Conservation (phyloP, 2,113 vertebrate genomes). For the Sapayoa aenigma region DNA sequence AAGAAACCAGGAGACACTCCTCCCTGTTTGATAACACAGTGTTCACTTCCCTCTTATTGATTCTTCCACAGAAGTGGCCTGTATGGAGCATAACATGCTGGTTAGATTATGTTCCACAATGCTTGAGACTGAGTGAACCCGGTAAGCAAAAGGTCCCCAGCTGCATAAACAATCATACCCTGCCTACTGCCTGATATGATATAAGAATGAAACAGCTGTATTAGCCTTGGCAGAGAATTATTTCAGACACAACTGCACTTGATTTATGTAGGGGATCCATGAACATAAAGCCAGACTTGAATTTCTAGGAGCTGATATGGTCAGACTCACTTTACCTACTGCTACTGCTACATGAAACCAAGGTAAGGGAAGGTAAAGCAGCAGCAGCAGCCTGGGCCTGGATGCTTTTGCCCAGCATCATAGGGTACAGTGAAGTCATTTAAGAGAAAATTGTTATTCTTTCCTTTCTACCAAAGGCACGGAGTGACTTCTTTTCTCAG, state of each 20-base stretch:
- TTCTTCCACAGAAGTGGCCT: conserved; percentile 12
- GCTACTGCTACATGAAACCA: not conserved
- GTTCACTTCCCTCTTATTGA: conserved; percentile 42
- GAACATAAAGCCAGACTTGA: not conserved
- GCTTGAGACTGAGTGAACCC: conserved; percentile 1
- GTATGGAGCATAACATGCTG: conserved; percentile 28
- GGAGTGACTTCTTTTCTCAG: not conserved
- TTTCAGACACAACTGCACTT: not conserved
- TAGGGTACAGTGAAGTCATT: not conserved
- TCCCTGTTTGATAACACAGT: conserved; percentile 11
- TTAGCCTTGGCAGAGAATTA: conserved; percentile 62
- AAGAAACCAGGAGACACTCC: conserved; percentile 6
- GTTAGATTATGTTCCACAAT: conserved; percentile 9
- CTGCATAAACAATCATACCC: conserved; percentile 56
- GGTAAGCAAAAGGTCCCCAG: conserved; percentile 40
- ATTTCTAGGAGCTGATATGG: not conserved
- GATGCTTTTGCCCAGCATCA: not conserved
- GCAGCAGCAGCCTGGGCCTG: not conserved
- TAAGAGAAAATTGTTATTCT: not conserved
- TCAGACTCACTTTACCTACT: not conserved
- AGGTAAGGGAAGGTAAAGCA: conserved; percentile 14
- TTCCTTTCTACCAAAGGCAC: not conserved
- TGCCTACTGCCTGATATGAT: conserved; percentile 1
- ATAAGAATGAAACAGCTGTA: conserved; percentile 50
- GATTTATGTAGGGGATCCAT: not conserved